phyloP scores from a whole-genome alignment of 2,797 vertebrate genomes.

The Selene dorsalis region DNA sequence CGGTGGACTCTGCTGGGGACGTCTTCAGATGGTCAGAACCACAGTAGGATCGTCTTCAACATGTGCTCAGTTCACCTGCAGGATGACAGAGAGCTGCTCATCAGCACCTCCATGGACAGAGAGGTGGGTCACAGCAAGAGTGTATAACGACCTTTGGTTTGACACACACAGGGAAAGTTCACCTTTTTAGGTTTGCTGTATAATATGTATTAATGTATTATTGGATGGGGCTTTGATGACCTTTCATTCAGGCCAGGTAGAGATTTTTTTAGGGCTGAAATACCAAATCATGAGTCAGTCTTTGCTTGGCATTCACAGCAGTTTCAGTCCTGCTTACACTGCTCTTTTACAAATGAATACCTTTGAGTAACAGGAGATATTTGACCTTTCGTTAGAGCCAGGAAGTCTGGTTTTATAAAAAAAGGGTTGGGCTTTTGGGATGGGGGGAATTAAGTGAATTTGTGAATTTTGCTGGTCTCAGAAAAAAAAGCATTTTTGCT shows the following conservation, averaged over 20 bases:
- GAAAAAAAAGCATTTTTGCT: neutral
- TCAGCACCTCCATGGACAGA: slow-evolving; percentile 94
- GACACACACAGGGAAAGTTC: fast-evolving
- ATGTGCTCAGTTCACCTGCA: slow-evolving; percentile 84
- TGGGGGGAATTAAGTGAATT: too few species aligned
- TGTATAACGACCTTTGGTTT: neutral
- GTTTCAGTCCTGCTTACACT: too few species aligned
- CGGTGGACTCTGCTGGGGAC: slow-evolving; percentile 90
- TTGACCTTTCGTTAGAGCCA: neutral
- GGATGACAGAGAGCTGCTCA: slow-evolving; percentile 85
- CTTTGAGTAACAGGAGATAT: neutral
- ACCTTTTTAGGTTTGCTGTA: neutral
- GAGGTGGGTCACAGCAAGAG: slow-evolving; percentile 64
- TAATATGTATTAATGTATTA: neutral
- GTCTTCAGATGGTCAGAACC: slow-evolving; percentile 91
- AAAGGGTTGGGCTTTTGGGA: too few species aligned
- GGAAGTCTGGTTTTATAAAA: neutral
- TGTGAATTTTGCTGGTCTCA: neutral
- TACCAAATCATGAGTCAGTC: neutral
- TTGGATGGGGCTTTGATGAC: neutral
- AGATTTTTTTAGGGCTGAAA: neutral
- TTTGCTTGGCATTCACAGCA: neutral
- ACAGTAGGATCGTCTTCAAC: slow-evolving; percentile 95
- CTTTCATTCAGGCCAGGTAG: neutral
- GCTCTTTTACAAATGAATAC: neutral